Base-by-base conservation (phyloP, 2,113 vertebrate genomes). In the Eublepharis macularius region DNA sequence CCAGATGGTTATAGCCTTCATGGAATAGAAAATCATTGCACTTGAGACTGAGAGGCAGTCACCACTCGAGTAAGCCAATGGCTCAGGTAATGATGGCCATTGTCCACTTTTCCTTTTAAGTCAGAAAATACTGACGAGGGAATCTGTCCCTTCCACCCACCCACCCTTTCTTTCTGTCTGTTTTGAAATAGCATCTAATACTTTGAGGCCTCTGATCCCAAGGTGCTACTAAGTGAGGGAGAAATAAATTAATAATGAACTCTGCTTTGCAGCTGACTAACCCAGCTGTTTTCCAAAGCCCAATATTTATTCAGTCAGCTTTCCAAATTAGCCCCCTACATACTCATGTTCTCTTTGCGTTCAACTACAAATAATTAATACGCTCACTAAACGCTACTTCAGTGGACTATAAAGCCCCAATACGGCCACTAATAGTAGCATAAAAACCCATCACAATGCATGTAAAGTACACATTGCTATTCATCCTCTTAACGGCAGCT, bases 301-400 rank as follows among this genome's bases (percentile, higher is more conserved):
- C 80, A 72, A n/a, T 36, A 87, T 87, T 82, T 82, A 82, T 78
- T 82, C 74, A 77, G 51, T 69, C 39, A 24, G 75, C 66, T 72
- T 82, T 69, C 32, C 74, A 60, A 72, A 70, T 49, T 87, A 78
- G n/a, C 63, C 80, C 73, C n/a, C 73, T 47, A 13, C 73, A 82
- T 57, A 13, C 39, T 68, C 32, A 11, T 60, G 21, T 47, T 72
- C 32, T 54, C 72, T 54, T 70, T 47, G 47, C 51, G 24, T 39
- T 45, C 49, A 45, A 36, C 73, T 36, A 47, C n/a, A 87, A 70
- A 82, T 70, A 70, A 76, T 77, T 85, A 79, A 79, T 85, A 66
- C 34, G 60, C n/a, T 16, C 51, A 45, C 32, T 45, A 57, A 82
- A 77, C 13, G 7, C 72, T 68, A n/a, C 60, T 76, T 54, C 34